Base-by-base conservation (phyloP, 2,888 invertebrate genomes). In the Ecdyonurus torrentis region DNA sequence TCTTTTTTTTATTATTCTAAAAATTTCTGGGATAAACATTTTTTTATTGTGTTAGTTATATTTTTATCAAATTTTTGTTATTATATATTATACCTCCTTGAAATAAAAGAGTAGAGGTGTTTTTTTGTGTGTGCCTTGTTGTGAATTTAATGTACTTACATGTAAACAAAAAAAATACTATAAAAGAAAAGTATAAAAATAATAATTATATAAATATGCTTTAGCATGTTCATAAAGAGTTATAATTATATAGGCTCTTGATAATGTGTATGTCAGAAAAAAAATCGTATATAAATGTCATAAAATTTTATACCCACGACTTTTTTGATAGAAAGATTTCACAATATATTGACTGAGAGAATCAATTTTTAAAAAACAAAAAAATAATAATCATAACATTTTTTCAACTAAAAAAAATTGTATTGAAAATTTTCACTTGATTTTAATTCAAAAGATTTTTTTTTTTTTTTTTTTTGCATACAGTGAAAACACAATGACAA, bases 41-140 rank as follows among this genome's bases (percentile, higher is more conserved):
- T 37, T n/a, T n/a, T n/a, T n/a, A n/a, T n/a, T 37, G 37, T 37
- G 37, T 37, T 37, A n/a, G n/a, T n/a, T n/a, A n/a, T n/a, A n/a
- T n/a, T n/a, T n/a, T n/a, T n/a, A n/a, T n/a, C n/a, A n/a, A n/a
- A n/a, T 37, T 15, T 37, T 37, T 37, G 5, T 37, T 37, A 5
- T 37, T 37, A 15, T 37, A 10, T 37, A 15, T 37, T 37, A 37
- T 10, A 37, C 37, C 15, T 37, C 15, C 15, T 37, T 55, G 55
- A n/a, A 55, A 22, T n/a, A 55, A 55, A 55, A 7, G 7, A 55
- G 55, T 22, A 55, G 55, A 55, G 19, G 20, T 20, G n/a, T n/a
- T 55, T 55, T n/a, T n/a, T 55, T 55, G 55, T 55, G 55, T 55
- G 55, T 55, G 55, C 55, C 55, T 55, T 55, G n/a, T 10, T 55